Evolutionary conservation across 1,140 invertebrate genomes (phyloP), one percentile per base, ranked within the genome.

Genomic region (Leptinotarsa lineolata): DNA sequence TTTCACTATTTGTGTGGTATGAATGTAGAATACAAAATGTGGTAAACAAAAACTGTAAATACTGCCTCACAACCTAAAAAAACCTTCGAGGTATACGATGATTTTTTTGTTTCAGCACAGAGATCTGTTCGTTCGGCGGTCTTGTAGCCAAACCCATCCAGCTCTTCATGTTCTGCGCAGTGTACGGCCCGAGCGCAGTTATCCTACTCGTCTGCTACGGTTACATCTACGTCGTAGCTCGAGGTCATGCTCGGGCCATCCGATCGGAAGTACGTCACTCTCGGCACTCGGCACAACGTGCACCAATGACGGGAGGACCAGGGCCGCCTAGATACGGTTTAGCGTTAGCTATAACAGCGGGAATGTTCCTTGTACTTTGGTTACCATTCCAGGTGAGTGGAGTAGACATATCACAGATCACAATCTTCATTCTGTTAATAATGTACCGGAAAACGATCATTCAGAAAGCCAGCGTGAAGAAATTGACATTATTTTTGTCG

Each of bases 191-290:
- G 5, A 88, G 88, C 75, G 85, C 87, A 0, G 70, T 88, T 3
- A 83, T 89, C 30, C 83, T 90, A 15, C 80, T 91, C n/a, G 84
- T 87, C 15, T 91, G 90, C 78, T 92, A 92, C 81, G 86, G 86
- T 74, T 90, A 91, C 79, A 90, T 92, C 72, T 92, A 91, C 79
- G 83, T 88, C 58, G 87, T 92, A 18, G 91, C 91, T 5, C 83
- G 90, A 72, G 85, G 88, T 73, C 90, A 92, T 76, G 90, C 90
- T 6, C 83, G 88, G 44, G 90, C 90, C 3, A 92, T 92, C 73
- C 65, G 75, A 12, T 90, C 89, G 72, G 89, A 89, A 18, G 88
- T 91, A 20, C 89, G 91, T 78, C 81, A 89, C 20, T 90, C 90
- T 3, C 85, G 91, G 20, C 83, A 88, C 78, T 85, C 84, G 44